Evolutionary conservation across 2,888 invertebrate species (phyloP), one percentile per base, ranked within the genome.

Genomic region (Matsumyia berberina): DNA sequence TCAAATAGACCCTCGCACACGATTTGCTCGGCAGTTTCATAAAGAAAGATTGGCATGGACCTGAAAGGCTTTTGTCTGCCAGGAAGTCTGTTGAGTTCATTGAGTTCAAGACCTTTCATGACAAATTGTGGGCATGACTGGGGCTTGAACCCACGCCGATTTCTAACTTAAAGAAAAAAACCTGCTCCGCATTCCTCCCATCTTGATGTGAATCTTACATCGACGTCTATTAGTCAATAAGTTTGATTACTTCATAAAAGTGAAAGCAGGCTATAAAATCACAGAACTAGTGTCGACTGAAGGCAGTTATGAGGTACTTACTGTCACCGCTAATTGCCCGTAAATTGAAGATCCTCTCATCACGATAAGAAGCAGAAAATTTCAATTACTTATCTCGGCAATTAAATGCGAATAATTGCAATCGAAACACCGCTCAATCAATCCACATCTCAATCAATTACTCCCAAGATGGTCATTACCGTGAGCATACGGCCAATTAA

Each of bases 381-480:
- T 66, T 72, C 66, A 82, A 77, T 53, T 69, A 66, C 19, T 35
- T 57, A 67, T 77, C 46, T 19, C n/a, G 44, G 58, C 70, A 64
- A 66, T 64, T 53, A 67, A 74, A 62, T 74, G 69, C 55, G 49
- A 70, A 37, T 70, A 29, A 46, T 39, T 31, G 33, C n/a, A 57
- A 11, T 12, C 15, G 57, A 76, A 57, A 33, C 37, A 60, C 24
- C 33, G 8, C 33, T 33, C 17, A 35, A 31, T 31, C 39, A 31
- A 60, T 69, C 0, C n/a, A 44, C 11, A 17, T 49, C 6, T 17
- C 31, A 11, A 53, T 58, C 49, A 37, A 46, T 7, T 44, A 15
- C 37, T 19, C 9, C 44, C 17, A 44, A 60, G 31, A 44, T n/a
- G n/a, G 15, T 58, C 31, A 24, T 58, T 29, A 8, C 12, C 58